Evolutionary conservation across 2,113 vertebrate genomes (phyloP), one percentile per base, ranked within the genome.

Genomic region (Nyctibius bracteatus): DNA sequence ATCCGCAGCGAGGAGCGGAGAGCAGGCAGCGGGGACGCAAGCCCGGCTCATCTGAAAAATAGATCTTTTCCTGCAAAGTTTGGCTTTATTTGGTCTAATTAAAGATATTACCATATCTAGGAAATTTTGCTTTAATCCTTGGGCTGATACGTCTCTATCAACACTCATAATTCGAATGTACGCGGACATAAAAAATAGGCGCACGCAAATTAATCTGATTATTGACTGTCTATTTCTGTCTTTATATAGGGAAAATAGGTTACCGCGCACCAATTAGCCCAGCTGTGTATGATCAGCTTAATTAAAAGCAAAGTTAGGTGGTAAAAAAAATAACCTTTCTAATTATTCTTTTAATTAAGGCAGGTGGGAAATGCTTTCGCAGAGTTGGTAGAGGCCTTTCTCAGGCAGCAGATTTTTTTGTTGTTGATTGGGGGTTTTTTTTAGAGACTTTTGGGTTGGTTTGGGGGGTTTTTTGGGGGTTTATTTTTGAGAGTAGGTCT

Each of bases 401-500:
- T 12, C 6, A 19, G 9, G 14, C 39, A 31, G 14, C 1, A 17
- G 7, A 4, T 0, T 2, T 20, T 44, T 22, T 43, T 30, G 15
- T 12, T 63, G 19, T 14, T 22, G 9, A 4, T 52, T 10, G 4
- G 6, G 18, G 4, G 0, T 5, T 49, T 70, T 54, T 52, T 66
- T 19, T 41, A 8, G 16, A 21, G 17, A 20, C 28, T 41, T 41
- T 63, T 41, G n/a, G 24, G 35, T 23, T 6, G 5, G 8, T 5
- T n/a, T 8, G 27, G 20, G 24, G 8, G 8, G 30, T 51, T 18
- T 15, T 27, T 30, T n/a, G 13, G 21, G 12, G 49, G 24, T 33
- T 21, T 17, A 51, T 19, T 52, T 70, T 47, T 21, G 14, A 39
- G 57, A 23, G 8, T 18, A 15, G n/a, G 17, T 57, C 10, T 75